phyloP scores from a whole-genome alignment of 2,113 vertebrate species.

The Grus americana region DNA sequence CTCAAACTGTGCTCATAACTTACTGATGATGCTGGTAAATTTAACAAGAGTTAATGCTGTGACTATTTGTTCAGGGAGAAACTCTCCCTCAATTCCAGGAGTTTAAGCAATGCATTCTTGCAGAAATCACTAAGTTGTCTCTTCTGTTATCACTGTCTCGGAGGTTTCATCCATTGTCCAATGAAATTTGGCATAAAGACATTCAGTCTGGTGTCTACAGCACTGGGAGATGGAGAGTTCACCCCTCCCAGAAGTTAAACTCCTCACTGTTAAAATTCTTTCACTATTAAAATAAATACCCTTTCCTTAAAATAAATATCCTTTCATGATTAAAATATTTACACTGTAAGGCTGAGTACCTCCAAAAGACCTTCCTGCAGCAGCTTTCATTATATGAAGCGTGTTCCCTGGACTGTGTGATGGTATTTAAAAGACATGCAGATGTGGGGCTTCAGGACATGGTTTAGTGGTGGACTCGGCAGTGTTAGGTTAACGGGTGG shows the following conservation, averaged over 20 bases:
- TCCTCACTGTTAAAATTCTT: neutral
- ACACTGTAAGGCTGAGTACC: neutral
- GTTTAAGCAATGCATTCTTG: neutral
- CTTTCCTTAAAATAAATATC: neutral
- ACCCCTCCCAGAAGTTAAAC: neutral
- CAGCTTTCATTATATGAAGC: neutral
- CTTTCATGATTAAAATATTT: neutral
- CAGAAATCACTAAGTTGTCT: neutral
- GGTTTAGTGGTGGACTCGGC: neutral
- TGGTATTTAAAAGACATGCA: neutral
- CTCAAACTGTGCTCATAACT: neutral
- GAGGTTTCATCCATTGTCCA: neutral
- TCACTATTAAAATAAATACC: neutral
- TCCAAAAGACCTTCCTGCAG: neutral
- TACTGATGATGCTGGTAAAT: neutral
- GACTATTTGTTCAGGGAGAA: neutral
- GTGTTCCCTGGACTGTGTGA: neutral
- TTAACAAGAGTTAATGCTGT: rapidly evolving
- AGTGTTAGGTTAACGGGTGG: neutral
- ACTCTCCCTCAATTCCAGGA: no score
- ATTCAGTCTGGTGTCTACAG: neutral
- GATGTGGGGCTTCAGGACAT: no score
- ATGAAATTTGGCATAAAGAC: neutral
- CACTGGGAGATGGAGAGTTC: neutral
- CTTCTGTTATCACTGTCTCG: neutral